Evolutionary conservation across 2,888 invertebrate genomes (phyloP).

Genomic region (Saturnia pavonia): DNA sequence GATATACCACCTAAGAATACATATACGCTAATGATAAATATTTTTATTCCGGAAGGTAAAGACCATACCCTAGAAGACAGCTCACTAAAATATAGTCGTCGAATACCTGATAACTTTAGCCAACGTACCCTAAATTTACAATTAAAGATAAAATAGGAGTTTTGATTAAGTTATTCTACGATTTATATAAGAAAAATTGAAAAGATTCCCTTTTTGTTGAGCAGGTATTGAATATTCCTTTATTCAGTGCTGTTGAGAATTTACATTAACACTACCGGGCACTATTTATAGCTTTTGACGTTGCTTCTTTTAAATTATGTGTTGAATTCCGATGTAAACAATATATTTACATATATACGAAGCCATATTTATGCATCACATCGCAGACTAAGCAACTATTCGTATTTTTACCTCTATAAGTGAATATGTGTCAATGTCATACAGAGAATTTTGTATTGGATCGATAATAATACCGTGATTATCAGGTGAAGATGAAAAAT

Average conservation of each 20-base stretch:
- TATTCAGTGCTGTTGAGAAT: neutral
- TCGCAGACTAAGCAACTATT: neutral
- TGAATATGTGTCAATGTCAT: neutral
- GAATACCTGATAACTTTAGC: too few species aligned
- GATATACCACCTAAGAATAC: too few species aligned
- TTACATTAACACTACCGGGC: neutral
- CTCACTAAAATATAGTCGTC: too few species aligned
- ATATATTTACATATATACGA: conserved; percentile 8
- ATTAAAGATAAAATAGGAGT: too few species aligned
- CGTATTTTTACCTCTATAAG: neutral
- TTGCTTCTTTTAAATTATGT: neutral
- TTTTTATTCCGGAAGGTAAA: too few species aligned
- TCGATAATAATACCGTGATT: neutral
- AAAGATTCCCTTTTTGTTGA: too few species aligned
- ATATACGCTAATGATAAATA: too few species aligned
- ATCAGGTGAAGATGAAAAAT: neutral
- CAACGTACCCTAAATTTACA: too few species aligned
- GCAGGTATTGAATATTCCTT: neutral
- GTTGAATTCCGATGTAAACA: neutral
- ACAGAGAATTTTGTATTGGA: neutral
- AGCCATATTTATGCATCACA: neutral
- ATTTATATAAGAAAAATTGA: too few species aligned
- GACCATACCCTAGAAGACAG: too few species aligned
- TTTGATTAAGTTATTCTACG: too few species aligned
- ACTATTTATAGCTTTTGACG: neutral